Evolutionary conservation across 2,113 vertebrate species (phyloP).

Genomic region (Tyrannus savana): DNA sequence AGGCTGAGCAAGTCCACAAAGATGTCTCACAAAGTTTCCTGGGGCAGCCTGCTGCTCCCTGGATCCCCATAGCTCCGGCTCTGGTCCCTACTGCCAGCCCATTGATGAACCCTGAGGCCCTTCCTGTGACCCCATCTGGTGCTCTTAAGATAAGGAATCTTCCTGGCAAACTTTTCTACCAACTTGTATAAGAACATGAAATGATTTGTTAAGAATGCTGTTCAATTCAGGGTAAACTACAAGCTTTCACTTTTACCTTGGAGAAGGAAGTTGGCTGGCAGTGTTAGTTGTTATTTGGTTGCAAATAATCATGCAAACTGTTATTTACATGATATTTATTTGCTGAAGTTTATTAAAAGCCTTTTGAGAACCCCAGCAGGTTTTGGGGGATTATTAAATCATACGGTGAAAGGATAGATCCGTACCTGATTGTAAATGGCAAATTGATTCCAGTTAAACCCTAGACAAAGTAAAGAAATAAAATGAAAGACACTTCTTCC

Average conservation of each 20-base stretch:
- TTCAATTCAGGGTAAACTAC: neutral
- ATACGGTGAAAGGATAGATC: neutral
- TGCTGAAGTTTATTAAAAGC: neutral
- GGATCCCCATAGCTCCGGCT: neutral
- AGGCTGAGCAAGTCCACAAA: neutral
- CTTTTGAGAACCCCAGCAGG: neutral
- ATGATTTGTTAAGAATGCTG: neutral
- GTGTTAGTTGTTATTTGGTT: neutral
- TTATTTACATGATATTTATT: neutral
- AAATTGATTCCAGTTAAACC: neutral
- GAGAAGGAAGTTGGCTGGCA: neutral
- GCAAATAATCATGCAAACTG: neutral
- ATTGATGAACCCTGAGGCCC: too few relatives aligned
- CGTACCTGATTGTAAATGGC: neutral
- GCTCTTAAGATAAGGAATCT: neutral
- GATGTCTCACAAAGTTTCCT: neutral
- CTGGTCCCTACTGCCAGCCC: neutral
- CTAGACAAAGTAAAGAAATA: neutral
- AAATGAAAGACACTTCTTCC: neutral
- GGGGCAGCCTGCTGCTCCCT: neutral
- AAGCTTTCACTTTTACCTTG: neutral
- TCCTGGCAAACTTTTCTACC: neutral
- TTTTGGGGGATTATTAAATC: neutral
- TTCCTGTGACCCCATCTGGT: accelerated
- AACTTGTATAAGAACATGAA: neutral